Evolutionary conservation across 2,797 vertebrate species (phyloP), one percentile per base, ranked within the genome.

Genomic region (Cottoperca gobio): DNA sequence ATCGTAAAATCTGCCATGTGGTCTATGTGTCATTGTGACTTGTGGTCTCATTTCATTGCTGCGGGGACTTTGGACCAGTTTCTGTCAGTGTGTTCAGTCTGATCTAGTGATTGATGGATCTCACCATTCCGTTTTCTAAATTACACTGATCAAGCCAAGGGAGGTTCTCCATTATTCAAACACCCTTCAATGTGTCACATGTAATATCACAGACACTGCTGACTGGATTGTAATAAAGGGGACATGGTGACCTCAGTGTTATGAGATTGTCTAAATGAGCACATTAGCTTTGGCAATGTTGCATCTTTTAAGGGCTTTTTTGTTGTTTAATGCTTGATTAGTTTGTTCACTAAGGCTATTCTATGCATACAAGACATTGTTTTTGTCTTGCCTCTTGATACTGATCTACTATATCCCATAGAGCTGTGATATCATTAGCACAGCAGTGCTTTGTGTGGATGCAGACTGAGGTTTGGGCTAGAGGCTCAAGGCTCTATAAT

Each of bases 401-500:
- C 35, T 57, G 21, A 88, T 83, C 66, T 61, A 70, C 62, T 55
- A 24, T 50, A 78, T 76, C 54, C 49, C 14, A 77, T 5, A 35
- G 61, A 73, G 73, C 69, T 50, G 70, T 45, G 62, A 70, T 83
- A 67, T 82, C 74, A 84, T 87, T 86, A 83, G 70, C 80, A 45
- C 17, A 10, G 58, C 61, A 50, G 50, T 17, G 40, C 73, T 85
- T 85, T 82, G 74, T 86, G 35, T 54, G 66, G 73, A 77, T 80
- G 49, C 78, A 86, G 82, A 83, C 65, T 73, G 69, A 75, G 79
- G 59, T 89, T 88, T 83, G 86, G 76, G 82, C 83, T 62, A n/a
- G 26, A 82, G 53, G 78, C 84, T 88, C 75, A 74, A 86, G 76
- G 55, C 87, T 79, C 76, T 70, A 54, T 90, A 90, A 91, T 91